Evolutionary conservation across 2,888 invertebrate species (phyloP).

Genomic region (Drosophila incognita): DNA sequence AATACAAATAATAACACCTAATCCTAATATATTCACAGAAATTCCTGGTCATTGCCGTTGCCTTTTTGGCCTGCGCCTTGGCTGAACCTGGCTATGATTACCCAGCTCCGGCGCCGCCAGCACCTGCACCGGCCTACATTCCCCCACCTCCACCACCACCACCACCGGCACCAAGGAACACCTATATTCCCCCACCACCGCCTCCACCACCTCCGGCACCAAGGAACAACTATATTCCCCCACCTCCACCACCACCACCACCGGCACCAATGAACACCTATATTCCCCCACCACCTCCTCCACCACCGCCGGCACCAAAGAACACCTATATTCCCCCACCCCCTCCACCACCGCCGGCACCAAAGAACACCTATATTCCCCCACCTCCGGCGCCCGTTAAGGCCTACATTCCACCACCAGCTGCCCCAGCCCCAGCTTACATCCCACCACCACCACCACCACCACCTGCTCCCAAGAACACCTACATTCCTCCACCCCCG

Average conservation of each 20-base stretch:
- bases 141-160: constrained; percentile 42
- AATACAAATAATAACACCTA: background rate
- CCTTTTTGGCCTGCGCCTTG: constrained; percentile 75
- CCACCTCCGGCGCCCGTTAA: constrained; percentile 28
- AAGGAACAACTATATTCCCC: constrained; percentile 41
- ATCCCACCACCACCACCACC: constrained; percentile 45
- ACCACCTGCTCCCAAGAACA: constrained; percentile 38
- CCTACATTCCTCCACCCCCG: constrained; percentile 58
- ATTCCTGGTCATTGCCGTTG: constrained; percentile 66
- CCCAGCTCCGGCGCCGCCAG: constrained; percentile 65
- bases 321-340: constrained; percentile 56
- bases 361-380: constrained; percentile 58
- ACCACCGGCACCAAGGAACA: constrained; percentile 46
- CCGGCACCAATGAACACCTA: constrained; percentile 68
- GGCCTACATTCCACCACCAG: constrained; percentile 51
- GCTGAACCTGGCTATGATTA: constrained; percentile 73
- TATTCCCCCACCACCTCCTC: constrained; percentile 50
- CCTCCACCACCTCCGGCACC: constrained; percentile 43
- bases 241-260: constrained; percentile 62
- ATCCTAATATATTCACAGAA: constrained; percentile 43
- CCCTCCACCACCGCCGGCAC: constrained; percentile 40
- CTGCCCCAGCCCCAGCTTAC: constrained; percentile 34
- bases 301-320: constrained; percentile 45
- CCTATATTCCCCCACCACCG: constrained; percentile 59
- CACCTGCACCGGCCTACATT: constrained; percentile 61